Evolutionary conservation across 2,797 vertebrate genomes (phyloP).

Genomic region (Capromys pilorides): DNA sequence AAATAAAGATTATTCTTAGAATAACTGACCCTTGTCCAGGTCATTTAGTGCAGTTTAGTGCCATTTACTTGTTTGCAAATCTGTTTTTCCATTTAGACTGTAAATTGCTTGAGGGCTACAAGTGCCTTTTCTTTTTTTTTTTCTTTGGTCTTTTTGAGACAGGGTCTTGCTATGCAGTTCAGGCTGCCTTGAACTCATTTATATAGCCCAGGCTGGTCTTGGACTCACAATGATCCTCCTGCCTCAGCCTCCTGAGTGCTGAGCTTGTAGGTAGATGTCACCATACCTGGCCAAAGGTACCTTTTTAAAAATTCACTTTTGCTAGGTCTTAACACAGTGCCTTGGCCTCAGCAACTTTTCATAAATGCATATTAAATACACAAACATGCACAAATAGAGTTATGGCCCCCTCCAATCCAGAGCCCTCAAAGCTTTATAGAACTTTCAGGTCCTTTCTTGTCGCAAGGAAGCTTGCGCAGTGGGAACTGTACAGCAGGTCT

Average conservation of each 20-base stretch:
- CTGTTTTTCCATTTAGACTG: slow-evolving; percentile 54
- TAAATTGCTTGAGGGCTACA: slow-evolving; percentile 59
- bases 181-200: not conserved
- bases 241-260: not conserved
- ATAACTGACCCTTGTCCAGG: slow-evolving; percentile 53
- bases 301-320: slow-evolving; percentile 23
- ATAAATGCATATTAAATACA: not conserved
- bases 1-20: slow-evolving; percentile 62
- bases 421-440: slow-evolving; percentile 16
- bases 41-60: slow-evolving; percentile 33
- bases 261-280: not conserved
- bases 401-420: not conserved
- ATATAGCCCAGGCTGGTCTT: not conserved
- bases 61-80: slow-evolving; percentile 63
- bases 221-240: not conserved
- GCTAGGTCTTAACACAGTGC: slow-evolving; percentile 16
- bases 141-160: not conserved
- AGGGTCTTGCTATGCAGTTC: not conserved
- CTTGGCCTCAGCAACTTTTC: slow-evolving; percentile 23
- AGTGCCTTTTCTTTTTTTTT: not conserved
- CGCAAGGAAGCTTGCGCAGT: not conserved
- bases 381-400: not conserved
- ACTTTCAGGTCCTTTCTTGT: slow-evolving; percentile 42
- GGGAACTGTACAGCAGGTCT: not conserved
- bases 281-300: not conserved